Evolutionary conservation across 2,797 vertebrate species (phyloP), one percentile per base, ranked within the genome.

Genomic region (Arvicola amphibius): DNA sequence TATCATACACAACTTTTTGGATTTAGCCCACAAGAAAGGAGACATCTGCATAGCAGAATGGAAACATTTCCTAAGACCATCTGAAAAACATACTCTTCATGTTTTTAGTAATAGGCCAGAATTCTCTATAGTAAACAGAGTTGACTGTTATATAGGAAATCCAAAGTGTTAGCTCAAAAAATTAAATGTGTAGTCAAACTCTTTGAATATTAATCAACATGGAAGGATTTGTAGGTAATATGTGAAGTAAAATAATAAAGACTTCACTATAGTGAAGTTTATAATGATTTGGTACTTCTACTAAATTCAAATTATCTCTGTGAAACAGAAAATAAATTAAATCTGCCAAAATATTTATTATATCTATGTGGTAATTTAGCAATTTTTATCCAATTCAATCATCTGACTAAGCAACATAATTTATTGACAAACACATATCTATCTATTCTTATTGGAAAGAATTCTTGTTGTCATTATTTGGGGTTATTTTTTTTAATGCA

Each of bases 221-320:
- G 10, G 10, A 29, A 77, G 59, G 7, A 88, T 79, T 37, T 85
- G 17, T 4, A 1, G 32, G 1, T 0, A 63, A 16, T 7, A 10
- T 53, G 53, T 83, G 69, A 65, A 67, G 34, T 4, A 65, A n/a
- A 94, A 3, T 73, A 90, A 89, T 61, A 16, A 84, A 84, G 37
- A 81, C 53, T 8, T 81, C 56, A 84, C 32, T 80, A 67, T 19
- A 77, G 12, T 69, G 32, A 80, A 63, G 51, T 37, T 0, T 77
- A n/a, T 90, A 88, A 69, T 67, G 92, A 74, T 78, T 85, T 77
- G 48, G 37, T 61, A 91, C 23, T 53, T 92, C 53, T 73, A 59
- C 3, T 90, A 48, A 40, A 79, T 71, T 71, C 37, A 96, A 95
- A 85, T 0, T 51, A 69, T 27, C 32, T 73, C n/a, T 43, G 61